phyloP scores from a whole-genome alignment of 2,797 vertebrate genomes.

The Chiroxiphia lanceolata region DNA sequence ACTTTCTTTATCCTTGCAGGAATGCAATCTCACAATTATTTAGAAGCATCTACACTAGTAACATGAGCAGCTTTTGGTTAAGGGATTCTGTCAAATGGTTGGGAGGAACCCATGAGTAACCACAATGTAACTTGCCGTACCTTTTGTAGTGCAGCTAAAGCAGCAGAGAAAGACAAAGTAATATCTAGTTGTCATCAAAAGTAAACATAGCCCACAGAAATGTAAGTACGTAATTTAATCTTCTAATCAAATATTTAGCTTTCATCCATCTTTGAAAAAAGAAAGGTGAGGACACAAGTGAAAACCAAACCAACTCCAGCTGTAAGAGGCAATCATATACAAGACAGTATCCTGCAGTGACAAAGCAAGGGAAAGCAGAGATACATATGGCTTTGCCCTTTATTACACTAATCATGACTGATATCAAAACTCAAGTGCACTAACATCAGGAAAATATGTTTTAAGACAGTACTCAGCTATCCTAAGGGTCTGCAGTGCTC shows the following conservation, averaged over 20 bases:
- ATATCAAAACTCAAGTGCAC: neutral
- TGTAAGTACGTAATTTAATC: neutral
- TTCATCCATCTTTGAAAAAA: neutral
- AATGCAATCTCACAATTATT: neutral
- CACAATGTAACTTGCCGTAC: neutral
- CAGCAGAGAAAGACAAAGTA: neutral
- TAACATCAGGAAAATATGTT: neutral
- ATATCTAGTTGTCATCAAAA: neutral
- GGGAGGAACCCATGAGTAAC: neutral
- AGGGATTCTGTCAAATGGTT: neutral
- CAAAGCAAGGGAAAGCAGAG: neutral
- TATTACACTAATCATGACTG: neutral
- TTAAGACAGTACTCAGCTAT: neutral
- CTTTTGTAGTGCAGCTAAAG: neutral
- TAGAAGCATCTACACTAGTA: neutral
- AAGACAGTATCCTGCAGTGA: neutral
- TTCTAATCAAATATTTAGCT: neutral
- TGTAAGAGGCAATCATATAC: neutral
- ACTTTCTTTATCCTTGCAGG: neutral
- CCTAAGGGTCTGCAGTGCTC: neutral
- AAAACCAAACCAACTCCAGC: neutral
- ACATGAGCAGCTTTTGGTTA: neutral
- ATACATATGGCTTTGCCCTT: neutral
- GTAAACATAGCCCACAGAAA: neutral
- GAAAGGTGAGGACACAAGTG: neutral